Conservation (phyloP, 2,113 vertebrate genomes). For the Paralichthys olivaceus region DNA sequence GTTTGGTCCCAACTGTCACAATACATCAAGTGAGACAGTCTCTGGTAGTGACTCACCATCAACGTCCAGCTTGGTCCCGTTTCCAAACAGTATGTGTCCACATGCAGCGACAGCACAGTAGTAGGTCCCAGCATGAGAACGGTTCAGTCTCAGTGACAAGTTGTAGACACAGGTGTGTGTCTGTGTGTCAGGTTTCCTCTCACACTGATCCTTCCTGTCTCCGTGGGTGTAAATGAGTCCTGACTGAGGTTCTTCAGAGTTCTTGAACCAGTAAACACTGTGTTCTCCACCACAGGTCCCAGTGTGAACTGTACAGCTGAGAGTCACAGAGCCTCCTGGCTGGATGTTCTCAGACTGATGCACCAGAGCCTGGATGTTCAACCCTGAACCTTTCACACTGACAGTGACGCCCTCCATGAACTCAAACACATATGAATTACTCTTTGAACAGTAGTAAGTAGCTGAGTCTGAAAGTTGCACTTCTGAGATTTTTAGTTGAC, state of each 20-base stretch:
- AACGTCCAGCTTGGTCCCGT: conserved; percentile 40
- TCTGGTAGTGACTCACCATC: conserved; percentile 1
- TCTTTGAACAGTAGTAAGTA: conserved; percentile 50
- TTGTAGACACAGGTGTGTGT: conserved; percentile 56
- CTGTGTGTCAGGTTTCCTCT: conserved; percentile 20
- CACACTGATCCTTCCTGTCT: conserved; percentile 44
- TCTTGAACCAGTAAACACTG: conserved; percentile 73
- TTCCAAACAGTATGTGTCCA: conserved; percentile 58
- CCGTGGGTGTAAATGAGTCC: conserved; percentile 58
- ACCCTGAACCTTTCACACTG: conserved; percentile 15
- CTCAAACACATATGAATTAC: background rate
- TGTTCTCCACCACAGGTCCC: conserved; percentile 54
- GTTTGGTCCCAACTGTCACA: background rate
- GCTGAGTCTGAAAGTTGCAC: conserved; percentile 54
- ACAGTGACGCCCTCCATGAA: conserved; percentile 23
- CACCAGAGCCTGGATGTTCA: background rate
- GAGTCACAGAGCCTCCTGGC: conserved; percentile 50
- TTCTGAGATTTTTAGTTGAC: conserved; percentile 48
- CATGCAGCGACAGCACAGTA: conserved; percentile 61
- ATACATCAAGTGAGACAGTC: background rate
- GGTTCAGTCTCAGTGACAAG: conserved; percentile 23
- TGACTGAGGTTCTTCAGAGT: conserved; percentile 20
- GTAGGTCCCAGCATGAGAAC: conserved; percentile 32
- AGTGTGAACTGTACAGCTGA: conserved; percentile 62
- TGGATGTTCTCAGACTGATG: conserved; percentile 39